Evolutionary conservation across 2,797 vertebrate genomes (phyloP).

Genomic region (Takifugu rubripes): DNA sequence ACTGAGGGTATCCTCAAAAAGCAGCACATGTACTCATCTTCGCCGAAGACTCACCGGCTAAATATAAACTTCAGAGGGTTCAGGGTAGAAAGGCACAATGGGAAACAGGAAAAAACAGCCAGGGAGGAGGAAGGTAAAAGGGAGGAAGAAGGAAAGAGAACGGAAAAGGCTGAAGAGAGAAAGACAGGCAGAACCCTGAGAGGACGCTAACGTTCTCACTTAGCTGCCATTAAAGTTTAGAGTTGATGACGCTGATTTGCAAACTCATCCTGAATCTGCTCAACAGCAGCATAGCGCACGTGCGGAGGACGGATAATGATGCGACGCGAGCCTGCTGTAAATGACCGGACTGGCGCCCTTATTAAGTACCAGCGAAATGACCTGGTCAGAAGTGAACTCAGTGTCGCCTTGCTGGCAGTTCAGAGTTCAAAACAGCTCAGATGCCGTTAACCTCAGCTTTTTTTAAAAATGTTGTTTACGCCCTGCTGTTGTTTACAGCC

Average conservation of each 20-base stretch:
- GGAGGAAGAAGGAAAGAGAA: constrained; percentile 18
- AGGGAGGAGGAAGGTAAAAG: constrained; percentile 28
- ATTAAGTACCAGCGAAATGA: not conserved
- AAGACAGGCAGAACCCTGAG: constrained; percentile 8
- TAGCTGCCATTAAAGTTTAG: too few relatives aligned
- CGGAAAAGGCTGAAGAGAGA: constrained; percentile 12
- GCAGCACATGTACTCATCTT: constrained; percentile 45
- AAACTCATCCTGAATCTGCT: too few relatives aligned
- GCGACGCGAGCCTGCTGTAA: not conserved
- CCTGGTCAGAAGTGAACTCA: constrained; percentile 22
- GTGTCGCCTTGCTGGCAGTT: constrained; percentile 8
- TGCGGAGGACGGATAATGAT: not conserved
- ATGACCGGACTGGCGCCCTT: constrained; percentile 1
- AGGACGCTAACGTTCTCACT: not conserved
- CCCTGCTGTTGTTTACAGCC: constrained; percentile 11
- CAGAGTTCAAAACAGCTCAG: constrained; percentile 29
- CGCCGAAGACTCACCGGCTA: constrained; percentile 46
- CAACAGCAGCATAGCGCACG: not conserved
- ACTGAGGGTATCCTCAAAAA: constrained; percentile 42
- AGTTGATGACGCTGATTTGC: too few relatives aligned
- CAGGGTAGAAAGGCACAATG: constrained; percentile 54
- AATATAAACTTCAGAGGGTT: constrained; percentile 62
- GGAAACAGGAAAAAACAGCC: constrained; percentile 44
- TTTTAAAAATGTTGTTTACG: constrained; percentile 21
- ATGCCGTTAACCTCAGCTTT: constrained; percentile 23